Percentiles rank a stretch among this genome's conserved stretches.
Evolutionary conservation across 2,888 invertebrate genomes (phyloP).

Genomic region (Odontothrips loti): DNA sequence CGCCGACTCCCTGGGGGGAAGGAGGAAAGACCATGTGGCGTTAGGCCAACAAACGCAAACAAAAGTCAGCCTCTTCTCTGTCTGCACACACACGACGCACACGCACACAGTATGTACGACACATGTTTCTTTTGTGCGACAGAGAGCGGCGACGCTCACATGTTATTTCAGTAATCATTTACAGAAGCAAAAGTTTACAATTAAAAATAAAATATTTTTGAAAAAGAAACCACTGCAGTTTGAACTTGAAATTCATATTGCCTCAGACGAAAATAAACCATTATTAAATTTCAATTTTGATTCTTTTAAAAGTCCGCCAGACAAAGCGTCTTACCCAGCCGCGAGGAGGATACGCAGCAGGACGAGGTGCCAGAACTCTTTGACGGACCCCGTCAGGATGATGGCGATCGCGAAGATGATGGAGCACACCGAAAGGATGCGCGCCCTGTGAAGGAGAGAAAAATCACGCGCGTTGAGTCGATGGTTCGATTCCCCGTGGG

Average conservation of each 20-base stretch:
- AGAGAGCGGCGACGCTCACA: too few relatives aligned
- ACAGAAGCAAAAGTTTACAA: too few relatives aligned
- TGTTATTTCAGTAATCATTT: too few relatives aligned
- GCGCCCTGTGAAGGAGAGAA: slow-evolving; percentile 52
- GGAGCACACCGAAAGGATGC: slow-evolving; percentile 69
- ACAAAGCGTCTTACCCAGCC: slow-evolving; percentile 65
- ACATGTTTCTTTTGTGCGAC: too few relatives aligned
- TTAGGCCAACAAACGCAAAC: slow-evolving; percentile 10
- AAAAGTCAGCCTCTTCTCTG: not conserved
- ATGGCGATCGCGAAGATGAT: slow-evolving; percentile 76
- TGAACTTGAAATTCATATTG: too few relatives aligned
- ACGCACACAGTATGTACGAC: not conserved
- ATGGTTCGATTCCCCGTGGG: not conserved
- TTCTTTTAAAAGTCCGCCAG: too few relatives aligned
- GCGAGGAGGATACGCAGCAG: slow-evolving; percentile 78
- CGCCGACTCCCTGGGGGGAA: slow-evolving; percentile 59
- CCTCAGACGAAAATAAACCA: too few relatives aligned
- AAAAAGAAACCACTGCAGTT: too few relatives aligned
- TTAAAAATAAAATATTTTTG: too few relatives aligned
- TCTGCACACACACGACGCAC: not conserved
- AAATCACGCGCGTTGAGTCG: not conserved
- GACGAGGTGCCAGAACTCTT: slow-evolving; percentile 83
- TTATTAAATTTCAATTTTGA: too few relatives aligned
- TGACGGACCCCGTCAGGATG: slow-evolving; percentile 73
- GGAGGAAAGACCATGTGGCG: not conserved